Conservation (phyloP, 1,140 invertebrate species). For the Pygmarrhopalites habei region DNA sequence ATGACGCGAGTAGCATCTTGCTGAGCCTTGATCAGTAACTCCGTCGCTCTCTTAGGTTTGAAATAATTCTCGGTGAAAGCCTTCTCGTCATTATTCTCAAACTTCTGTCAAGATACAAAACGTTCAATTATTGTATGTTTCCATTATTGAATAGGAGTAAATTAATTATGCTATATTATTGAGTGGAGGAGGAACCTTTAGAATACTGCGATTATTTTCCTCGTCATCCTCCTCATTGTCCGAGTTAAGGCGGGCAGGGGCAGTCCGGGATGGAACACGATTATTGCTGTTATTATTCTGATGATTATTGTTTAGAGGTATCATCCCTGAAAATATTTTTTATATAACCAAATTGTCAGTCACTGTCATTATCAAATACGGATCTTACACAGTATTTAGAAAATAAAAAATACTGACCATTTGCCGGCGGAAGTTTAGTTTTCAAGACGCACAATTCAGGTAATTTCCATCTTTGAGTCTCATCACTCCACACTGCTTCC, state of each 20-base stretch:
- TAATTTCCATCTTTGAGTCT: conserved; percentile 62
- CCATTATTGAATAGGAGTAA: no score
- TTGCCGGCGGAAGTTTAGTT: conserved; percentile 61
- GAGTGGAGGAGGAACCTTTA: no score
- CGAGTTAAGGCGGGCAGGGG: conserved; percentile 46
- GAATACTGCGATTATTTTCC: conserved; percentile 43
- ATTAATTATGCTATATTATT: no score
- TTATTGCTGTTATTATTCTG: conserved; percentile 27
- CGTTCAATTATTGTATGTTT: no score
- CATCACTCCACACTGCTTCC: conserved; percentile 69
- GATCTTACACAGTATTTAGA: no score
- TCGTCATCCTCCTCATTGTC: conserved; percentile 43
- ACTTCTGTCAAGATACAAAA: no score
- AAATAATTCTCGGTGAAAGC: conserved; percentile 65
- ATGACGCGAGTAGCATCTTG: conserved; percentile 46
- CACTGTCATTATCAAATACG: no score
- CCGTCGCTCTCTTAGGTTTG: conserved; percentile 56
- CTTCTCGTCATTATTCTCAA: conserved; percentile 53
- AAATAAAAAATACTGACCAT: neutral
- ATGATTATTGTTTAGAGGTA: neutral
- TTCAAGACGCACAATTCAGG: conserved; percentile 58
- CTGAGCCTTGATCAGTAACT: conserved; percentile 51
- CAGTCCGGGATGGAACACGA: conserved; percentile 45
- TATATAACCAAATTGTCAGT: neutral
- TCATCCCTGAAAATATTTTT: conserved; percentile 16